Evolutionary conservation across 2,888 invertebrate genomes (phyloP).

Genomic region (Athetis lepigone): DNA sequence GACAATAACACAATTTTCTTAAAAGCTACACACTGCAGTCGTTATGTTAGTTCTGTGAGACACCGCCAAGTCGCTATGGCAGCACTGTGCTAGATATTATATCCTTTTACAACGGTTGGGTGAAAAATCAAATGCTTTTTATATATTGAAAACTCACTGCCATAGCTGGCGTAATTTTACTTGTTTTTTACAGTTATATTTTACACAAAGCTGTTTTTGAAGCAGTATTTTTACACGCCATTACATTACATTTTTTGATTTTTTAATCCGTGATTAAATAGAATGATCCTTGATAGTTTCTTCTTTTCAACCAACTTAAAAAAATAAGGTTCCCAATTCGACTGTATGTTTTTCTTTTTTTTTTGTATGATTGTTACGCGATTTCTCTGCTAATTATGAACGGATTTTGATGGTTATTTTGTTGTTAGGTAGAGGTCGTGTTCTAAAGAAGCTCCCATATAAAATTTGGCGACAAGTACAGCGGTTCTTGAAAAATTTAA

Average conservation of each 20-base stretch:
- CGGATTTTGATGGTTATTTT: no score
- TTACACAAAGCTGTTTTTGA: conserved; percentile 49
- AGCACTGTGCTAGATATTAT: conserved; percentile 59
- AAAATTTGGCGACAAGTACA: no score
- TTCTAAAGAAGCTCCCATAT: no score
- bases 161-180: conserved; percentile 49
- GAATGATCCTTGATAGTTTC: background rate
- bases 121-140: conserved; percentile 30
- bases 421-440: no score
- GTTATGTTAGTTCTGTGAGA: conserved; percentile 51
- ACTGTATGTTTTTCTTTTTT: no score
- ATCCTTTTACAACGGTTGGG: no score
- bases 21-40: conserved; percentile 61
- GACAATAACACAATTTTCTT: conserved; percentile 44
- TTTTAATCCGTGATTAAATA: conserved; percentile 33
- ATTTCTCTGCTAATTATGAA: no score
- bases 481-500: no score
- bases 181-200: conserved; percentile 28
- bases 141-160: conserved; percentile 50
- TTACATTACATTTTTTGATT: conserved; percentile 1
- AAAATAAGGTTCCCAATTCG: no score
- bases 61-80: conserved; percentile 58
- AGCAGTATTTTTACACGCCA: conserved; percentile 42
- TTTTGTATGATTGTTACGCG: no score
- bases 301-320: background rate